phyloP scores from a whole-genome alignment of 2,113 vertebrate species.

The Melanotaenia duboulayi region DNA sequence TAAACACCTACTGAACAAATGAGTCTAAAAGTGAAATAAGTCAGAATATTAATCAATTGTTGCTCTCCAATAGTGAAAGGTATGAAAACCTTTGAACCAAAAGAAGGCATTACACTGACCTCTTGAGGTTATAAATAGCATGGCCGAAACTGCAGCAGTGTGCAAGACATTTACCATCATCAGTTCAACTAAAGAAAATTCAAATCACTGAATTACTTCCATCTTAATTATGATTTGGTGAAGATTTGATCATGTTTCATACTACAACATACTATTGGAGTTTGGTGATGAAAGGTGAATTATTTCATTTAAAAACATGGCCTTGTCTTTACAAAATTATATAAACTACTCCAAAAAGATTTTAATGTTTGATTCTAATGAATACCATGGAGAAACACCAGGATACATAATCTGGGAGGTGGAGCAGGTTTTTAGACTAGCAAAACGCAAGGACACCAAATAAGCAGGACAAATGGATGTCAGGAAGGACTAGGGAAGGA shows the following conservation, averaged over 20 bases:
- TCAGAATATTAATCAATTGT: neutral
- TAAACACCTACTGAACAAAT: neutral
- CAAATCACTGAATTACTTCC: too few relatives aligned
- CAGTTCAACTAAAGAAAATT: too few relatives aligned
- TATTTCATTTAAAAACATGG: neutral
- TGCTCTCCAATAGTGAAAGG: neutral
- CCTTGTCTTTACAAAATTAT: neutral
- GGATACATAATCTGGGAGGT: slow-evolving; percentile 25
- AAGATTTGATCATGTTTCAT: neutral
- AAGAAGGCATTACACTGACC: slow-evolving; percentile 59
- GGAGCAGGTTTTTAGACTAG: slow-evolving; percentile 40
- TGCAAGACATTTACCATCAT: too few relatives aligned
- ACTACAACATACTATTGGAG: neutral
- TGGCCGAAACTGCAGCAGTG: slow-evolving; percentile 3
- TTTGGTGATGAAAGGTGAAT: neutral
- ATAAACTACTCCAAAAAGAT: neutral
- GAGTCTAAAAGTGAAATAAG: too few relatives aligned
- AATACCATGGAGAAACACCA: slow-evolving; percentile 19
- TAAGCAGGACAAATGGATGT: slow-evolving; percentile 73
- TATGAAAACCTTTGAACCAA: slow-evolving; percentile 1
- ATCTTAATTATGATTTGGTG: too few relatives aligned
- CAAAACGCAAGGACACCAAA: slow-evolving; percentile 60
- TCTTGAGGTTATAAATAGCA: slow-evolving; percentile 60
- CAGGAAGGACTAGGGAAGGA: slow-evolving; percentile 55
- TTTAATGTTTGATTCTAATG: neutral